Evolutionary conservation across 2,888 invertebrate species (phyloP), one percentile per base, ranked within the genome.

Genomic region (Hirtodrosophila cameraria): DNA sequence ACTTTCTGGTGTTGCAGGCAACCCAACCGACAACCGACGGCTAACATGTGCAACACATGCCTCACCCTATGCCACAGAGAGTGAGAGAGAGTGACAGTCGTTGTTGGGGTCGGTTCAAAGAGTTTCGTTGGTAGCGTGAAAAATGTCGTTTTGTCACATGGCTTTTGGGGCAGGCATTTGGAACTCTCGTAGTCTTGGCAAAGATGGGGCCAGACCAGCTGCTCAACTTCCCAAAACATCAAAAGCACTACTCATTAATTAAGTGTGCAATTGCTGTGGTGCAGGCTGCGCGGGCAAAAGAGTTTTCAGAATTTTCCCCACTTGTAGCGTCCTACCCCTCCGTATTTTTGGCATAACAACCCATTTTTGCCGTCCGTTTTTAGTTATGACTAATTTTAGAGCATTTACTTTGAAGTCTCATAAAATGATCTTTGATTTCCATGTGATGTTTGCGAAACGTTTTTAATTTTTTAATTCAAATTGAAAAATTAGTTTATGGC

Each of bases 171-270:
- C n/a, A 11, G 41, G 27, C 16, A 23, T 3, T 39, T 46, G 28
- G 12, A 27, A 30, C 28, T 12, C 41, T 15, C 35, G 1, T n/a
- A n/a, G 6, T 30, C 31, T 12, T 15, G 27, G 11, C 39, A 13
- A 28, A 27, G 52, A 46, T 63, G 63, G 64, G 39, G 18, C 64
- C 72, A 58, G 30, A 12, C 70, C 72, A 71, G 76, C 70, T 74
- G 73, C 66, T 70, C 59, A 67, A 85, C 73, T 76, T 79, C 60
- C 68, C 65, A 69, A 67, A 74, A 83, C 81, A 83, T 83, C 83
- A 87, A 87, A 88, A 83, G 85, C 81, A 75, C 78, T 81, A 74
- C 88, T 86, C 88, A 88, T 88, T 88, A 89, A 88, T 88, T 89
- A 88, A 89, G 89, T 89, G 89, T 88, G 87, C 89, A 88, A 88